These are phyloP conservation scores for Megamerina dolium DNA, from an alignment of 2,888 invertebrate species.

Conservation along the genomic window DNA sequence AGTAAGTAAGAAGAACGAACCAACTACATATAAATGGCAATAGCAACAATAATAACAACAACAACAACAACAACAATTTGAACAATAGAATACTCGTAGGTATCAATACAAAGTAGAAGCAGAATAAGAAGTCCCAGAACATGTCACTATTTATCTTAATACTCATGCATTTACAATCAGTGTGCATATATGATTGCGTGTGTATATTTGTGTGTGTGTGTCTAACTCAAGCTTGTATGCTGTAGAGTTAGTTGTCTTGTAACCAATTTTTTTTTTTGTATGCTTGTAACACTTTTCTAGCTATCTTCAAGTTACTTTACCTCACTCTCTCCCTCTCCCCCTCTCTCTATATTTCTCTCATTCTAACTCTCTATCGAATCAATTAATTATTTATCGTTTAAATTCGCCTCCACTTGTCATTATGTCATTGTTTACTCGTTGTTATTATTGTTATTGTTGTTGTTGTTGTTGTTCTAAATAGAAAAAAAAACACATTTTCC, in stretches of 20 bases:
- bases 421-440: conserved; percentile 48
- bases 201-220: neutral
- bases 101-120: too few species aligned
- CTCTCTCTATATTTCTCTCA: conserved; percentile 15
- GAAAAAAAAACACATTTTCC: conserved; percentile 22
- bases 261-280: neutral
- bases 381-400: conserved; percentile 49
- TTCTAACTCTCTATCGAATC: too few species aligned
- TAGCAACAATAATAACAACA: too few species aligned
- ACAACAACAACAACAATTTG: too few species aligned
- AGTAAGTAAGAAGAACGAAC: too few species aligned
- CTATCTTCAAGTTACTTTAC: too few species aligned
- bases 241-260: conserved; percentile 1
- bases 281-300: too few species aligned
- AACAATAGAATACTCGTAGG: too few species aligned
- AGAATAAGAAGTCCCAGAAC: too few species aligned
- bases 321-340: too few species aligned
- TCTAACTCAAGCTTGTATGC: neutral
- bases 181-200: neutral
- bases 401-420: conserved; percentile 48
- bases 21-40: too few species aligned
- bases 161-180: neutral
- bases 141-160: conserved; percentile 13
- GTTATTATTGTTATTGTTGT: conserved; percentile 20
- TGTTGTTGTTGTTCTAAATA: too few species aligned